These are phyloP conservation scores for Carettochelys insculpta DNA, from an alignment of 2,113 vertebrate genomes.

Conservation along the genomic window DNA sequence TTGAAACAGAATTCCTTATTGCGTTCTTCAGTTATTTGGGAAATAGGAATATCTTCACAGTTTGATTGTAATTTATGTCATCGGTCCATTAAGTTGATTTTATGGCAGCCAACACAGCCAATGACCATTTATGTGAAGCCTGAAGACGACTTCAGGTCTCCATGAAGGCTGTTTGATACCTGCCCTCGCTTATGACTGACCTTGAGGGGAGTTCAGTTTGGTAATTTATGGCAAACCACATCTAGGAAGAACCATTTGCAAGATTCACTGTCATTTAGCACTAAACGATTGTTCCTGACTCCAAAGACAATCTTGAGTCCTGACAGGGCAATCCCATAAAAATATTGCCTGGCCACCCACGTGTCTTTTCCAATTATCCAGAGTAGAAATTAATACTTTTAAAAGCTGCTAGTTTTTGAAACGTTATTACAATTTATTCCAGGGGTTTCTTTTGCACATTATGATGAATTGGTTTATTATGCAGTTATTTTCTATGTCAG, in stretches of 20 bases:
- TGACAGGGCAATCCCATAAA: slow-evolving; percentile 89
- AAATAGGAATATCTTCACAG: slow-evolving; percentile 52
- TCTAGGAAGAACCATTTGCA: slow-evolving; percentile 88
- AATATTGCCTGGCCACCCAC: slow-evolving; percentile 84
- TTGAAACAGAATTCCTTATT: slow-evolving; percentile 30
- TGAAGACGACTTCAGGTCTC: slow-evolving; percentile 47
- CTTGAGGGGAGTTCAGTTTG: slow-evolving; percentile 82
- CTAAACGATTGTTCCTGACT: slow-evolving; percentile 83
- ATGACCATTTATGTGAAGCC: slow-evolving; percentile 51
- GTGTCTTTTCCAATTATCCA: slow-evolving; percentile 91
- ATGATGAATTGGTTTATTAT: slow-evolving; percentile 86
- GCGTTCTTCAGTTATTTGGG: slow-evolving; percentile 49
- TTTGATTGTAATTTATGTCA: slow-evolving; percentile 73
- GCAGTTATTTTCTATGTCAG: slow-evolving; percentile 82
- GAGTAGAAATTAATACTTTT: slow-evolving; percentile 92
- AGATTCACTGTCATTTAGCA: slow-evolving; percentile 91
- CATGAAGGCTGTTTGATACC: slow-evolving; percentile 74
- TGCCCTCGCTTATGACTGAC: slow-evolving; percentile 81
- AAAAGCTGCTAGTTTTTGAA: slow-evolving; percentile 90
- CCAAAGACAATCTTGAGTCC: slow-evolving; percentile 87
- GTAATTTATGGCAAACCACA: slow-evolving; percentile 89
- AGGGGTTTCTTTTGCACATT: slow-evolving; percentile 80
- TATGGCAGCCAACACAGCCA: slow-evolving; percentile 62
- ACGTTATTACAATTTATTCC: slow-evolving; percentile 89
- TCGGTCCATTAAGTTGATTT: slow-evolving; percentile 74